Evolutionary conservation across 2,797 vertebrate genomes (phyloP).

Genomic region (Numenius phaeopus): DNA sequence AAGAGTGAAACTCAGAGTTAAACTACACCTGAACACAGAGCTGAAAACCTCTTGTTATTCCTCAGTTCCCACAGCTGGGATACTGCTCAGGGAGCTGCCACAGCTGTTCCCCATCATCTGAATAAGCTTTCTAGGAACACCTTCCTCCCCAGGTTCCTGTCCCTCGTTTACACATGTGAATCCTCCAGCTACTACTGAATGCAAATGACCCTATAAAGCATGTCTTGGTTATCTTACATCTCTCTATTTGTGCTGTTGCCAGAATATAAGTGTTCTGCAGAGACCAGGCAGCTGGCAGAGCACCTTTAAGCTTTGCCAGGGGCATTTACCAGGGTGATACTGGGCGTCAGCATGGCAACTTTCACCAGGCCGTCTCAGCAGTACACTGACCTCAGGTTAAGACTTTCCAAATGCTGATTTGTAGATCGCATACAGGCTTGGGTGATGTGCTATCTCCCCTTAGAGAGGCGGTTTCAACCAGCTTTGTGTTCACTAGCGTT

Average conservation of each 20-base stretch:
- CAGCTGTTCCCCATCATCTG: background rate
- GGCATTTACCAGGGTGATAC: fast-evolving
- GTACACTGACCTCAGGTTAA: background rate
- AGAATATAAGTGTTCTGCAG: fast-evolving
- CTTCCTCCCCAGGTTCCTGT: background rate
- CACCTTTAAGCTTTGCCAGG: background rate
- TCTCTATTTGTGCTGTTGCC: background rate
- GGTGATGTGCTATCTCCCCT: too few species aligned
- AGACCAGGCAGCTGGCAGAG: background rate
- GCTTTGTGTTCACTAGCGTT: background rate
- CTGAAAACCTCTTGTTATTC: background rate
- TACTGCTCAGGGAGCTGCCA: background rate
- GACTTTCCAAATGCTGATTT: background rate
- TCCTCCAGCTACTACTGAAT: background rate
- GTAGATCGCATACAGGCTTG: background rate
- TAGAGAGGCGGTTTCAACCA: background rate
- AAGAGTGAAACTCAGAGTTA: background rate
- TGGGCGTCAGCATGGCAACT: fast-evolving
- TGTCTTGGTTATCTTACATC: background rate
- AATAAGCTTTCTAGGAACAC: background rate
- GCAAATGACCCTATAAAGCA: background rate
- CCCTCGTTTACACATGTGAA: background rate
- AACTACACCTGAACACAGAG: background rate
- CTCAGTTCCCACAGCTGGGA: background rate
- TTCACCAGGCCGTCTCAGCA: background rate